Evolutionary conservation across 2,113 vertebrate genomes (phyloP), one percentile per base, ranked within the genome.

Genomic region (Campylomormyrus tamandua): DNA sequence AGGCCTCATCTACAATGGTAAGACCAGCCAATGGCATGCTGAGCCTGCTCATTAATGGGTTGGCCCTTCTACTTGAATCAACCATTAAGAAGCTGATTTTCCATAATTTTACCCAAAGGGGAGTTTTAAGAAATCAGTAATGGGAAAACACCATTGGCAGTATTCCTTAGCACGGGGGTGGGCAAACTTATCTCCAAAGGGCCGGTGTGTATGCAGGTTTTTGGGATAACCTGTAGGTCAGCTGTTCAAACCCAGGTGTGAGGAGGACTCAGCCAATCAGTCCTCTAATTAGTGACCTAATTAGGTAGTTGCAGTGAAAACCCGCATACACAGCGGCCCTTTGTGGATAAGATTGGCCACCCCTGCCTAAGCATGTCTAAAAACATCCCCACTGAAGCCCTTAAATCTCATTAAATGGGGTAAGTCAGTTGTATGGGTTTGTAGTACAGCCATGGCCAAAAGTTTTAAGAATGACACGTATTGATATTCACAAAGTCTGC

Each of bases 1-100:
- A 85, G 96, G 95, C 27, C 94, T 98, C 0, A 92, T 98, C 90
- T 95, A 96, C 90, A 96, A 96, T 87, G 96, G 97, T 98, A 95
- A 95, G 88, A 74, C 27, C 35, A 70, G 52, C 31, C 49, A 58
- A 42, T 31, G 49, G 1, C 5, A 31, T 5, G 21, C 66, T 24
- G 15, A 42, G 74, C 2, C 74, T 39, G 27, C 17, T 80, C 74
- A 80, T 39, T 19, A 80, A 42, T 31, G 62, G 13, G 4, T 77
- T 39, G 5, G 17, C 15, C 31, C 35, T 19, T 42, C 74, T 42
- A 4, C 35, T 42, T 42, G 15, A 42, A 80, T 42, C 15, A 80
- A 39, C 35, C 74, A 19, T 42, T 42, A n/a, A 80, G 74, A 77
- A 77, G 35, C 70, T 39, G 31, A 77, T 77, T 15, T 39, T 58